phyloP scores from a whole-genome alignment of 2,113 vertebrate genomes.

The Merops nubicus region DNA sequence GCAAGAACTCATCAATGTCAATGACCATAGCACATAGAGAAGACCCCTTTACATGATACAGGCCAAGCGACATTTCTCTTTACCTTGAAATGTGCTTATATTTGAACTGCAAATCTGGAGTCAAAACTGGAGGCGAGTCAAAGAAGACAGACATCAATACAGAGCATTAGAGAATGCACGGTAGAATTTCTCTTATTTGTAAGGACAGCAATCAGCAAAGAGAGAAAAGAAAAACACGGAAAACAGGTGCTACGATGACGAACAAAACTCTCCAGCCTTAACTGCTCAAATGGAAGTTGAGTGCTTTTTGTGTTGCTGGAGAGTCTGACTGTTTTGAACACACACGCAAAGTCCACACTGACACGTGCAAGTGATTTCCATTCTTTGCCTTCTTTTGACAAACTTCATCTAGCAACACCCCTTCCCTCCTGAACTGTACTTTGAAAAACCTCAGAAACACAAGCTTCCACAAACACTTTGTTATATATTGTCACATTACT shows the following conservation, averaged over 20 bases:
- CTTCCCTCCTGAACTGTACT: not conserved
- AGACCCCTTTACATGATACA: not conserved
- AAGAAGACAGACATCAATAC: not conserved
- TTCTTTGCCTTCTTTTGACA: not conserved
- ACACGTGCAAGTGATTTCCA: not conserved
- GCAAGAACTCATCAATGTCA: not conserved
- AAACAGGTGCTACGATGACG: not conserved
- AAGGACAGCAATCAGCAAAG: not conserved
- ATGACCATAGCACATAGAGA: not conserved
- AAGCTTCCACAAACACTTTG: not conserved
- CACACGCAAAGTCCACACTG: not conserved
- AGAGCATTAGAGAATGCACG: not conserved
- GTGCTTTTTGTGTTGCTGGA: not conserved
- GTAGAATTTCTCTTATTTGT: not conserved
- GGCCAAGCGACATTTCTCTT: not conserved
- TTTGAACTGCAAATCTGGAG: not conserved
- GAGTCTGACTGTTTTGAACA: not conserved
- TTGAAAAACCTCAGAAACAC: not conserved
- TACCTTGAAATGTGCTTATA: not conserved
- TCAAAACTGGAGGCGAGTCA: not conserved
- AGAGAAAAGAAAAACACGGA: not conserved
- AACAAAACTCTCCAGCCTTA: not conserved
- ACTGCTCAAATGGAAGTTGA: not conserved
- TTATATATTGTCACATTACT: not conserved
- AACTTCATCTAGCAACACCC: not conserved